Base-by-base conservation (phyloP, 2,888 invertebrate genomes). In the Isotomurus palustris region DNA sequence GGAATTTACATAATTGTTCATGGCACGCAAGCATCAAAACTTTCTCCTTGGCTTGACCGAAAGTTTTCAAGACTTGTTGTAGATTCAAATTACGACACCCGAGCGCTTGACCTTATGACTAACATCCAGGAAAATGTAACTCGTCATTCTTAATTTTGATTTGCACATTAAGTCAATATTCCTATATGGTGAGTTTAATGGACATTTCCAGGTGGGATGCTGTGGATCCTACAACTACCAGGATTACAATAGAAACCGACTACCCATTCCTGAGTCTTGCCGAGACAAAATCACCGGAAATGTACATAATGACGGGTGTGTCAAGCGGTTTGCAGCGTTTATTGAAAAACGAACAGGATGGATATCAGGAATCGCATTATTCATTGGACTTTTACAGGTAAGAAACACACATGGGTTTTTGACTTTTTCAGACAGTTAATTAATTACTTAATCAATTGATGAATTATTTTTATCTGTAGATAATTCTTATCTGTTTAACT, bases 271-370 rank as follows among this genome's bases (percentile, higher is more conserved):
- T 0, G 79, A 83, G 1, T 87, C 88, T 63, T 92, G 92, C 73
- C 81, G 91, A 10, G 90, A 91, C 75, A 85, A 88, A 0, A 88
- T 91, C 14, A 91, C 89, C 2, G 91, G 92, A 51, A 91, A 91
- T 75, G 87, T 89, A 1, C 91, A 86, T 76, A 88, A 85, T 77
- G 85, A 89, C 73, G 91, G 92, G 19, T 93, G 92, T 72, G 85
- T 90, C 2, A 88, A 90, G 64, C 88, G 89, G 73, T 77, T 92
- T 67, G 88, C 90, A n/a, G 88, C 88, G 86, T 90, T 86, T 75
- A 80, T 92, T 67, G 90, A 91, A 73, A 84, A 84, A 56, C 87
- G 88, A 75, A 84, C 89, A 12, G 83, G 84, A 28, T 91, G 91
- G 89, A 78, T 91, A 35, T 86, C 88, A 10, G 90, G 86, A 3